Evolutionary conservation across 1,140 invertebrate genomes (phyloP).

Genomic region (Dreissena rostriformis): DNA sequence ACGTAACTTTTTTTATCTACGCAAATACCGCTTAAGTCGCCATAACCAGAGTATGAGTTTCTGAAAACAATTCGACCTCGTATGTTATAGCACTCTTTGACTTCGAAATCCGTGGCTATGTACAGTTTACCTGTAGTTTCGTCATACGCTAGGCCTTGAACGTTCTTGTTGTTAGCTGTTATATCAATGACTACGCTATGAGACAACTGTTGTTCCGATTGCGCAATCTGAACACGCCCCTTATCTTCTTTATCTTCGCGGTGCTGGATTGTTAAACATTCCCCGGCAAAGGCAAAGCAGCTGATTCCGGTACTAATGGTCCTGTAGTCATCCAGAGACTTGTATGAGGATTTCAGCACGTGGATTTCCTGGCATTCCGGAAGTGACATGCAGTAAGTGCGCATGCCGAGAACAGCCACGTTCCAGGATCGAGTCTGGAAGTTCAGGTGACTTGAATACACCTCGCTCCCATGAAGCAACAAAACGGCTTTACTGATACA

Average conservation of each 20-base stretch:
- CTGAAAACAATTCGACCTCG: constrained; percentile 20
- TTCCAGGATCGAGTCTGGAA: constrained; percentile 30
- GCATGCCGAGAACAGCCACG: constrained; percentile 39
- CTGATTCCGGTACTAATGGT: constrained; percentile 31
- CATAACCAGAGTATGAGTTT: constrained; percentile 39
- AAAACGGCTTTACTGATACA: constrained; percentile 45
- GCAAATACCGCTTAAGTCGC: constrained; percentile 34
- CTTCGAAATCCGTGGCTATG: constrained; percentile 39
- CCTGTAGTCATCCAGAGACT: constrained; percentile 12
- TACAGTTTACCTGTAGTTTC: constrained; percentile 35
- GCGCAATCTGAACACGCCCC: constrained; percentile 34
- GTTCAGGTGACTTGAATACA: constrained; percentile 29
- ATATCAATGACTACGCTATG: constrained; percentile 37
- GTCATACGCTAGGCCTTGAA: constrained; percentile 45
- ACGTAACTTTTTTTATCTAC: constrained; percentile 43
- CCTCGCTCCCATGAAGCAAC: constrained; percentile 33
- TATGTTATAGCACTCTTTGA: constrained; percentile 34
- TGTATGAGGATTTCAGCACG: constrained; percentile 31
- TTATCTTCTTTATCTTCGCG: constrained; percentile 39
- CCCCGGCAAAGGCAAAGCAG: constrained; percentile 37
- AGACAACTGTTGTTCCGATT: constrained; percentile 32
- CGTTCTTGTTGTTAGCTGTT: constrained; percentile 37
- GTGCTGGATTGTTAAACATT: constrained; percentile 39
- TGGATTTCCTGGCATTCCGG: constrained; percentile 32
- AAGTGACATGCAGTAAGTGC: constrained; percentile 30